Base-by-base conservation (phyloP, 2,797 vertebrate genomes). In the Microhierax caerulescens region DNA sequence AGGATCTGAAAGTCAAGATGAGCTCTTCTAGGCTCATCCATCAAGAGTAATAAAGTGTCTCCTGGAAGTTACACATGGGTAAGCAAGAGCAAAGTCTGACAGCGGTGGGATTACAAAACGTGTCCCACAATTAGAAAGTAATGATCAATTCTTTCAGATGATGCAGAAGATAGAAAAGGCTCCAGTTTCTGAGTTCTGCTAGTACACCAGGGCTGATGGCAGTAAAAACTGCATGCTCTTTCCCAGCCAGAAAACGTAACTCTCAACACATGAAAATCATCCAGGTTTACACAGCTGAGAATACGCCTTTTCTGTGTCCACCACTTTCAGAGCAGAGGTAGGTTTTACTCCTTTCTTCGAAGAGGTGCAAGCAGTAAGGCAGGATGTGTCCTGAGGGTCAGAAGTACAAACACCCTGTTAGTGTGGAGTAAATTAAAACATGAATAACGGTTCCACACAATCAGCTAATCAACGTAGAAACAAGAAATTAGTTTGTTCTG, bases 11-110 rank as follows among this genome's bases (percentile, higher is more conserved):
- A 96, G 90, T 83, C 84, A 92, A 88, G 92, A 96, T 93, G 92
- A 92, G 84, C 75, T 95, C 86, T 89, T 93, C 92, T 75, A 94
- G 78, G 84, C 84, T 95, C 90, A 97, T 97, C 88, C 93, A 96
- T 95, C 96, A 95, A 90, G 85, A 92, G 84, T 87, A 95, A 97
- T 95, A 96, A 95, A 93, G 80, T 92, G 94, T 82, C 94, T 96
- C 92, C 94, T 87, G 88, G 72, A 95, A 74, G 92, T 91, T 94
- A 93, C 85, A 95, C 70, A 79, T 91, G 92, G 80, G 50, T 89
- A 95, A 93, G 84, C 92, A 94, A 90, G 70, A 88, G 92, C 83
- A 88, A 23, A 59, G 50, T 47, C 81, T 94, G 90, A 92, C 5
- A 3, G 74, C 3, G 0, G 41, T 51, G 81, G 78, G 94, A 93